phyloP scores from a whole-genome alignment of 2,888 invertebrate genomes.

The Ennomos quercinarius region DNA sequence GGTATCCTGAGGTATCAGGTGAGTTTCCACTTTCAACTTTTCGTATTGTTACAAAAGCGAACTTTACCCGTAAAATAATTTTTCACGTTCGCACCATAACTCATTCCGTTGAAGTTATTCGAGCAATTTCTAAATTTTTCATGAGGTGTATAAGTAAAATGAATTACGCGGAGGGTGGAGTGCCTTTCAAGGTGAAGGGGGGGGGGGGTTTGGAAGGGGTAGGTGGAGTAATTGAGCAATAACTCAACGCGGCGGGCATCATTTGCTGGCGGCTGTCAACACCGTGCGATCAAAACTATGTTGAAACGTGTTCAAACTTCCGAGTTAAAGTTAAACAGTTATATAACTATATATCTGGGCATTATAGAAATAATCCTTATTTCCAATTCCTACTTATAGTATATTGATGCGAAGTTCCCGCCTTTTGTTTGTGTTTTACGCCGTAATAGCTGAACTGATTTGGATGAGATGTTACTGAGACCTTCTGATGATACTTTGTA shows the following conservation, averaged over 20 bases:
- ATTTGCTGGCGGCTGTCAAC: slow-evolving; percentile 30
- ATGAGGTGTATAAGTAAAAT: slow-evolving; percentile 43
- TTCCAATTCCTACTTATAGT: too few species aligned
- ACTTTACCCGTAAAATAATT: slow-evolving; percentile 34
- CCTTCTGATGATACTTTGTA: too few species aligned
- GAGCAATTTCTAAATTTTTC: slow-evolving; percentile 44
- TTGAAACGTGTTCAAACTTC: not conserved
- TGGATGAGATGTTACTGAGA: too few species aligned
- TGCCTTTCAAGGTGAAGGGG: slow-evolving; percentile 4
- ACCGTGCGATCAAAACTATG: slow-evolving; percentile 15
- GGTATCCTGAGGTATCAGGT: too few species aligned
- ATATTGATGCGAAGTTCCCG: too few species aligned
- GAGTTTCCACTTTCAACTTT: not conserved
- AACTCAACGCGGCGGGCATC: slow-evolving; percentile 37
- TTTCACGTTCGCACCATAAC: slow-evolving; percentile 37
- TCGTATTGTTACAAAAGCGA: slow-evolving; percentile 2
- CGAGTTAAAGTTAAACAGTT: too few species aligned
- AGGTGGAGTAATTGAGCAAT: slow-evolving; percentile 41
- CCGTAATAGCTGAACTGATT: too few species aligned
- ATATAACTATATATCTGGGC: too few species aligned
- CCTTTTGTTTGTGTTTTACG: too few species aligned
- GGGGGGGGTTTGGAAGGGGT: slow-evolving; percentile 1
- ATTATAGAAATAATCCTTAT: too few species aligned
- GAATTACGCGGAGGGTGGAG: slow-evolving; percentile 33
- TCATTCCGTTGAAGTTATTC: slow-evolving; percentile 37